Conservation (phyloP, 2,888 invertebrate species). For the Spisula solida region DNA sequence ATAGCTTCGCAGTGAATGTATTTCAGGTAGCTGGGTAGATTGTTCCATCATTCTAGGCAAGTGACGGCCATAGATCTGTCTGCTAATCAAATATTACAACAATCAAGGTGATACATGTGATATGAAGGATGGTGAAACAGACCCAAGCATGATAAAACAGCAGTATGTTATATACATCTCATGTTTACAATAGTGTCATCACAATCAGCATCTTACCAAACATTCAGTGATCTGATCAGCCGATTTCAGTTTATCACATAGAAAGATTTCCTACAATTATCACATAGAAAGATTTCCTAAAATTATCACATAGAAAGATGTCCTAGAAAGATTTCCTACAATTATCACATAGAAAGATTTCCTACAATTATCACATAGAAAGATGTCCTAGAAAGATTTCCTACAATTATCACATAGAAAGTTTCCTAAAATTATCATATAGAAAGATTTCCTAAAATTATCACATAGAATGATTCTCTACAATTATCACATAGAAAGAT, state of each 20-base stretch:
- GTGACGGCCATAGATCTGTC: too few relatives aligned
- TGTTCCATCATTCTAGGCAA: too few relatives aligned
- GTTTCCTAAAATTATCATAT: too few relatives aligned
- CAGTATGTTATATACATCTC: neutral
- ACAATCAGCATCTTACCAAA: constrained; percentile 57
- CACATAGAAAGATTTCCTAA: neutral
- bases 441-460: too few relatives aligned
- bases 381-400: too few relatives aligned
- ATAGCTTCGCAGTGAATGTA: too few relatives aligned
- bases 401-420: too few relatives aligned
- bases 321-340: neutral
- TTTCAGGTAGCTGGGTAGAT: too few relatives aligned
- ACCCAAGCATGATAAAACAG: neutral
- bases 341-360: neutral
- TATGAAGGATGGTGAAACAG: neutral
- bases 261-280: constrained; percentile 67
- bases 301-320: neutral
- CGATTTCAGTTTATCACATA: constrained; percentile 66
- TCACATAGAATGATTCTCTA: too few relatives aligned
- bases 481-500: too few relatives aligned
- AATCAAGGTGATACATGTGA: neutral
- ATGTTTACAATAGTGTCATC: constrained; percentile 1
- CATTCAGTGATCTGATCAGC: constrained; percentile 63
- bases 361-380: neutral
- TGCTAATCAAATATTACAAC: neutral